A percentile compares a stretch with the other conserved stretches of the same genome.
phyloP scores from a whole-genome alignment of 2,888 invertebrate genomes.

The Protonemura montana region DNA sequence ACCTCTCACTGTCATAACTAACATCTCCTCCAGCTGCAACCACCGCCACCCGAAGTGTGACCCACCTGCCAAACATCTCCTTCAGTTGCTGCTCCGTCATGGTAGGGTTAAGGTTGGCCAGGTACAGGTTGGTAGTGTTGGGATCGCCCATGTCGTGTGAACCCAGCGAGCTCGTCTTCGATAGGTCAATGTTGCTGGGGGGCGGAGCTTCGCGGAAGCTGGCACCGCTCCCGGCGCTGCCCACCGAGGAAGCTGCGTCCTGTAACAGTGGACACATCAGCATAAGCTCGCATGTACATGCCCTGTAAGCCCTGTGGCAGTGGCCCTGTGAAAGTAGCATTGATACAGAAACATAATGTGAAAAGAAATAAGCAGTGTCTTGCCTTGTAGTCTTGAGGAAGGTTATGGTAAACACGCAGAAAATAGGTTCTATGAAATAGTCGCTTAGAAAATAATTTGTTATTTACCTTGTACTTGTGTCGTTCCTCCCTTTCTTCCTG shows the following conservation, averaged over 20 bases:
- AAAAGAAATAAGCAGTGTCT: too few relatives aligned
- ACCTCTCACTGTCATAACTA: too few relatives aligned
- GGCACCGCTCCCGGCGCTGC: slow-evolving; percentile 25
- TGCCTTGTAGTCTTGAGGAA: too few relatives aligned
- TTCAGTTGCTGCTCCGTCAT: slow-evolving; percentile 95
- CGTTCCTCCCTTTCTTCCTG: slow-evolving; percentile 97
- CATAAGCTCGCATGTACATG: too few relatives aligned
- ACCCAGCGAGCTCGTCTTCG: slow-evolving; percentile 59
- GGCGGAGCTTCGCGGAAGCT: slow-evolving; percentile 56
- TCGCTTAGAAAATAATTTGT: too few relatives aligned
- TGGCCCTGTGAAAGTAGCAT: too few relatives aligned
- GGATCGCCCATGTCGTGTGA: slow-evolving; percentile 96
- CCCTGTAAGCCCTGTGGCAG: too few relatives aligned
- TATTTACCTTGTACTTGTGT: slow-evolving; percentile 78
- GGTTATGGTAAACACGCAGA: too few relatives aligned
- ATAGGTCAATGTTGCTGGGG: slow-evolving; percentile 55
- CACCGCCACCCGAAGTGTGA: slow-evolving; percentile 74
- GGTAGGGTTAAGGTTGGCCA: slow-evolving; percentile 97
- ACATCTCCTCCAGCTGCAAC: too few relatives aligned
- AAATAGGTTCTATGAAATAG: too few relatives aligned
- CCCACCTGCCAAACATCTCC: slow-evolving; percentile 97
- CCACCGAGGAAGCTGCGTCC: not conserved
- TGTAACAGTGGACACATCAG: too few relatives aligned
- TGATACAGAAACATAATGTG: too few relatives aligned
- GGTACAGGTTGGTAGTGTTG: slow-evolving; percentile 96